These are phyloP conservation scores for Drosophila tanythrix DNA, from an alignment of 2,888 invertebrate genomes.

Conservation along the genomic window DNA sequence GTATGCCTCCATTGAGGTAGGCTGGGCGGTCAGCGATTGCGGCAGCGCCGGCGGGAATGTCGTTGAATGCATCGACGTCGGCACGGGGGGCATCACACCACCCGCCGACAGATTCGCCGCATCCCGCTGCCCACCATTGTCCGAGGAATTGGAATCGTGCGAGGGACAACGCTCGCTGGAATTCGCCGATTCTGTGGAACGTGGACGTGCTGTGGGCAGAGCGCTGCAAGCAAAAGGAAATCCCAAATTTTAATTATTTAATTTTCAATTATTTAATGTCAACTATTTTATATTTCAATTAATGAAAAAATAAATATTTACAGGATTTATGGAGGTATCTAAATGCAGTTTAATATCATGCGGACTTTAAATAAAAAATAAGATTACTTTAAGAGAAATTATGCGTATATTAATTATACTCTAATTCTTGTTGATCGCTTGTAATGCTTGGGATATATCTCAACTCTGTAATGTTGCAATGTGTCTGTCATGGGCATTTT, in stretches of 20 bases:
- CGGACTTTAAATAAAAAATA: neutral
- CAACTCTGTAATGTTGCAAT: neutral
- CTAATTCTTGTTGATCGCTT: neutral
- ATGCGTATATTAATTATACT: fast-evolving
- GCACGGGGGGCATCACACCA: conserved; percentile 56
- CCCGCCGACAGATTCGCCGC: conserved; percentile 38
- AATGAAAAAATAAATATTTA: neutral
- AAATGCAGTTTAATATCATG: neutral
- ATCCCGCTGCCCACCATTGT: conserved; percentile 85
- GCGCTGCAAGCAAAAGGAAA: conserved; percentile 71
- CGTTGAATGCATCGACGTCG: conserved; percentile 70
- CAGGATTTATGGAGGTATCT: neutral
- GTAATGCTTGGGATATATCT: neutral
- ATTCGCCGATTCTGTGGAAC: conserved; percentile 84
- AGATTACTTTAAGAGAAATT: neutral
- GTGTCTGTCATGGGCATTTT: too few relatives aligned
- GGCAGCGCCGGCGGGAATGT: conserved; percentile 83
- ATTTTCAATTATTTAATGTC: neutral
- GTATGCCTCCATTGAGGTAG: conserved; percentile 93
- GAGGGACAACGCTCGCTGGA: conserved; percentile 91
- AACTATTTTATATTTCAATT: neutral
- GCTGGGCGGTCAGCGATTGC: conserved; percentile 88
- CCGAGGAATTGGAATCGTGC: conserved; percentile 90
- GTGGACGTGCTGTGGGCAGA: conserved; percentile 83
- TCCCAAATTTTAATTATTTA: neutral